A percentile compares a stretch with the other conserved stretches of the same genome.
These are phyloP conservation scores for Pseudobourletiella spinata DNA, from an alignment of 1,140 invertebrate genomes.

Conservation along the genomic window DNA sequence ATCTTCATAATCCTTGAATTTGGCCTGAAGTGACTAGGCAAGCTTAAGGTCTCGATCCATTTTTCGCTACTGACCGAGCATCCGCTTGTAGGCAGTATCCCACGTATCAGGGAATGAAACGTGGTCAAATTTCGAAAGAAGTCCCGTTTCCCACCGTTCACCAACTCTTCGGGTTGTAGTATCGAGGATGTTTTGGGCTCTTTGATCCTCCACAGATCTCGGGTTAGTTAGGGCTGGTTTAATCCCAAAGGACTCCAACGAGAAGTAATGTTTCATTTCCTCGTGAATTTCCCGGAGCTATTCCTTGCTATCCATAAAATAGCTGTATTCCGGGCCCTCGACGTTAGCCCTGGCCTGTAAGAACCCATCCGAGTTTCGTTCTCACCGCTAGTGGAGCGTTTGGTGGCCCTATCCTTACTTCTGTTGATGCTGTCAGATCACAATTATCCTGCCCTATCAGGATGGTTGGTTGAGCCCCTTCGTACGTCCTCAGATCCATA, in stretches of 20 bases:
- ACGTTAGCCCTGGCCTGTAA: too few relatives aligned
- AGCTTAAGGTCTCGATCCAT: conserved; percentile 11
- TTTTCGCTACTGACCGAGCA: conserved; percentile 8
- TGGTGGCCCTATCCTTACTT: not conserved
- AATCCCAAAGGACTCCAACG: conserved; percentile 12
- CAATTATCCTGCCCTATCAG: conserved; percentile 5
- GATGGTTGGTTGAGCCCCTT: not conserved
- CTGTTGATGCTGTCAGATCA: not conserved
- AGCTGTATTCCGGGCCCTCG: too few relatives aligned
- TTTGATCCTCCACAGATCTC: conserved; percentile 12
- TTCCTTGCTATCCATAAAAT: too few relatives aligned
- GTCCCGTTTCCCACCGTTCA: conserved; percentile 18
- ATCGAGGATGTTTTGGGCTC: not conserved
- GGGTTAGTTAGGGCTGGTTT: too few relatives aligned
- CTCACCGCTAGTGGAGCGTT: not conserved
- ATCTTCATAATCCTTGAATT: conserved; percentile 5
- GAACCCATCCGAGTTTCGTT: not conserved
- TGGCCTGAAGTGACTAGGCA: not conserved
- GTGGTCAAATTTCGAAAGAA: conserved; percentile 15
- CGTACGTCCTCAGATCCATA: not conserved
- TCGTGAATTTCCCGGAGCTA: conserved; percentile 1
- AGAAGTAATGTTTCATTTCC: conserved; percentile 19
- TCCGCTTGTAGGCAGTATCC: not conserved
- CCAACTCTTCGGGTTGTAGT: conserved; percentile 1
- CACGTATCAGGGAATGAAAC: not conserved